Conservation (phyloP, 2,888 invertebrate genomes). For the Trachelus tabidus region DNA sequence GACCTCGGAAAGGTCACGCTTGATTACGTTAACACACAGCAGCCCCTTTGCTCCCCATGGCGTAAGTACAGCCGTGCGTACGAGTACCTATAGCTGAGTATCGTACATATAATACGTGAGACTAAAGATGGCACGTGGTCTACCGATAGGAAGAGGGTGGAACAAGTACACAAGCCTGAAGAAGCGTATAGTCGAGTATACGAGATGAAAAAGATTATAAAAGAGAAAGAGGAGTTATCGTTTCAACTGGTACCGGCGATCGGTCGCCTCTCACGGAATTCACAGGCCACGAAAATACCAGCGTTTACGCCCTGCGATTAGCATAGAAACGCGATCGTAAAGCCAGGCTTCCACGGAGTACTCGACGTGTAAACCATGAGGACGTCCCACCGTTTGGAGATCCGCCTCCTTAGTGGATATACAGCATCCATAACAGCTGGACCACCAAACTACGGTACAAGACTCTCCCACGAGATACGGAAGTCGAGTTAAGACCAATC, state of each 20-base stretch:
- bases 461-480: neutral
- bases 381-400: neutral
- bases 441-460: too few relatives aligned
- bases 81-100: too few relatives aligned
- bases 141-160: too few relatives aligned
- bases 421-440: too few relatives aligned
- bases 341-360: constrained; percentile 1
- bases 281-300: constrained; percentile 19
- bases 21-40: constrained; percentile 18
- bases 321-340: constrained; percentile 27
- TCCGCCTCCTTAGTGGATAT: too few relatives aligned
- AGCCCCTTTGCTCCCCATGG: neutral
- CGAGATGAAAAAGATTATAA: too few relatives aligned
- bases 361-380: neutral
- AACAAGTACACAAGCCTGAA: too few relatives aligned
- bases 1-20: constrained; percentile 14
- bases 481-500: neutral
- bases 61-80: neutral
- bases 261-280: constrained; percentile 1
- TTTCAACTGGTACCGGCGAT: too few relatives aligned
- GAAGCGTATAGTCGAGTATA: too few relatives aligned
- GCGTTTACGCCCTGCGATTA: constrained; percentile 24
- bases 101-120: too few relatives aligned
- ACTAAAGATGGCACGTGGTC: too few relatives aligned
- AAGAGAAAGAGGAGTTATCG: too few relatives aligned